Conservation (phyloP, 2,113 vertebrate genomes). For the Erythrolamprus reginae region DNA sequence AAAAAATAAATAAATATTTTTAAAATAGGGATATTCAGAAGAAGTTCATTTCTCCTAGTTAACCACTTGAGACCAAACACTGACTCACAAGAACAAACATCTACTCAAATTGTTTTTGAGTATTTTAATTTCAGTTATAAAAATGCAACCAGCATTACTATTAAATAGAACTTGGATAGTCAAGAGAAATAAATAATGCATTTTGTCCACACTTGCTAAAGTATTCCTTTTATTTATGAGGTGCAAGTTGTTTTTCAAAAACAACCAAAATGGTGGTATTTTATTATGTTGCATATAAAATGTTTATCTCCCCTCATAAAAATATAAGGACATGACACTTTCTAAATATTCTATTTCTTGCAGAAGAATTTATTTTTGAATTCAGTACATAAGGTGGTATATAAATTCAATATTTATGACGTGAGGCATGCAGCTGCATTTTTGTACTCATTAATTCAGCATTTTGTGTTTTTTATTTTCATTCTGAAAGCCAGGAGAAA, state of each 20-base stretch:
- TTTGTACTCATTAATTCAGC: slow-evolving; percentile 44
- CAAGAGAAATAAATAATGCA: not conserved
- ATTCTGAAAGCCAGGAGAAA: slow-evolving; percentile 30
- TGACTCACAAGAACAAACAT: not conserved
- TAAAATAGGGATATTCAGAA: not conserved
- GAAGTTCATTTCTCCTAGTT: not conserved
- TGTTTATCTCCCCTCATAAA: not conserved
- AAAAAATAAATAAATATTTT: not conserved
- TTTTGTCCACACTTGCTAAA: not conserved
- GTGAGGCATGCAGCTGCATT: slow-evolving; percentile 9
- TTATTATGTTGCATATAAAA: not conserved
- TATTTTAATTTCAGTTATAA: not conserved
- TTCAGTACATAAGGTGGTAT: not conserved
- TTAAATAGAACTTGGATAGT: not conserved
- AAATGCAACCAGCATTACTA: not conserved
- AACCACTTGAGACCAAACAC: not conserved
- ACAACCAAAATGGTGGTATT: not conserved
- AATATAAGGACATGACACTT: not conserved
- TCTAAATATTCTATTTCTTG: slow-evolving; percentile 9
- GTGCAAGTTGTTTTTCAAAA: slow-evolving; percentile 2
- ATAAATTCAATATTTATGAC: slow-evolving; percentile 10
- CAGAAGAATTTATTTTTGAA: not conserved
- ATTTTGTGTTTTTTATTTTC: slow-evolving; percentile 31
- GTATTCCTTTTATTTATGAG: slow-evolving; percentile 14
- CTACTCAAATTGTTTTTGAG: not conserved